Evolutionary conservation across 2,888 invertebrate species (phyloP).

Genomic region (Apocheima hispidaria): DNA sequence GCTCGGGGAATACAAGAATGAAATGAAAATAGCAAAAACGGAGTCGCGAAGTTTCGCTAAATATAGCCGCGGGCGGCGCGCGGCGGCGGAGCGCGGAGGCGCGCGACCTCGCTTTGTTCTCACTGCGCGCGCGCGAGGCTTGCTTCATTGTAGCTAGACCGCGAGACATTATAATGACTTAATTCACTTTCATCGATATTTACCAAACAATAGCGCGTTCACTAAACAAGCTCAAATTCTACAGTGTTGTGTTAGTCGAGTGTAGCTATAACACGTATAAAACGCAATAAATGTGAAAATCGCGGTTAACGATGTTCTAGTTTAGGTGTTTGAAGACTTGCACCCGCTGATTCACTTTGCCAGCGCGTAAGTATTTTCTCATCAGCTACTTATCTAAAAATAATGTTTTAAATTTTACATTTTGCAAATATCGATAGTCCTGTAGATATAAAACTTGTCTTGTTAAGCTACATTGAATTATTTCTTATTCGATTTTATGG

Average conservation of each 20-base stretch:
- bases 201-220: slow-evolving; percentile 26
- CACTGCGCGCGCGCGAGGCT: slow-evolving; percentile 42
- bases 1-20: slow-evolving; percentile 69
- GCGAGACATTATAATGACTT: slow-evolving; percentile 42
- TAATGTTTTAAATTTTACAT: slow-evolving; percentile 40
- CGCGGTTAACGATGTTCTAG: slow-evolving; percentile 65
- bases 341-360: slow-evolving; percentile 58
- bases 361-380: slow-evolving; percentile 68
- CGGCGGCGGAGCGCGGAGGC: slow-evolving; percentile 54
- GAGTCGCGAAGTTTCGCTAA: slow-evolving; percentile 83
- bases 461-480: background rate
- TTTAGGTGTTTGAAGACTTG: slow-evolving; percentile 55
- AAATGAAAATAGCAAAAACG: slow-evolving; percentile 84
- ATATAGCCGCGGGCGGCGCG: slow-evolving; percentile 75
- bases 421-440: background rate
- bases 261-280: background rate
- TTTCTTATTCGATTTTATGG: background rate
- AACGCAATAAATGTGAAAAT: slow-evolving; percentile 43
- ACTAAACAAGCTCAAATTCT: background rate
- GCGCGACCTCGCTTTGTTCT: slow-evolving; percentile 72
- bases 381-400: slow-evolving; percentile 36
- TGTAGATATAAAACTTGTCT: background rate
- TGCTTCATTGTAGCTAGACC: slow-evolving; percentile 42
- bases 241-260: slow-evolving; percentile 4
- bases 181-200: slow-evolving; percentile 24